These are phyloP conservation scores for Tachina lurida DNA, from an alignment of 2,888 invertebrate species.

Conservation along the genomic window DNA sequence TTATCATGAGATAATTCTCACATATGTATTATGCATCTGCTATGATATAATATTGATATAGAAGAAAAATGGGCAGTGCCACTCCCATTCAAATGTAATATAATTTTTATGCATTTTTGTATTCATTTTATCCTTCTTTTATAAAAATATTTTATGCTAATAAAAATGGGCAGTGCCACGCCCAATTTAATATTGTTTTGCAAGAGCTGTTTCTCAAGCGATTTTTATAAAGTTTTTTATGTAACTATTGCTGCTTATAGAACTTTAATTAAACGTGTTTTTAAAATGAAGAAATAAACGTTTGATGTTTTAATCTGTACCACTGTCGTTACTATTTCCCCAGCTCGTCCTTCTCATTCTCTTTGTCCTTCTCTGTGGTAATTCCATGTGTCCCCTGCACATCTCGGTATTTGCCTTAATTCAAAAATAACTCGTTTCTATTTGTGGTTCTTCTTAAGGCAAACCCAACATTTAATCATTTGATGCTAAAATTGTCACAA, in stretches of 20 bases:
- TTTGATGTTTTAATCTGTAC: neutral
- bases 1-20: too few relatives aligned
- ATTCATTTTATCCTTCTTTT: too few relatives aligned
- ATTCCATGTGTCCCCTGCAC: constrained; percentile 18
- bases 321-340: constrained; percentile 1
- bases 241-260: neutral
- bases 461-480: constrained; percentile 56
- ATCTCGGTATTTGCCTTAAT: constrained; percentile 47
- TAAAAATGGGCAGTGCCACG: too few relatives aligned
- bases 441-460: constrained; percentile 62
- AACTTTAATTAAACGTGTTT: neutral
- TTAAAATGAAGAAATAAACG: neutral
- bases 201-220: too few relatives aligned
- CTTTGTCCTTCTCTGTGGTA: neutral
- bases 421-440: constrained; percentile 63
- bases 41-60: too few relatives aligned
- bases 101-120: too few relatives aligned
- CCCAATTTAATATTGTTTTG: too few relatives aligned
- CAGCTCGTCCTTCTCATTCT: neutral
- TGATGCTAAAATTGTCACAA: constrained; percentile 51
- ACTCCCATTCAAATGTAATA: too few relatives aligned
- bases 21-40: too few relatives aligned
- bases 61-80: too few relatives aligned
- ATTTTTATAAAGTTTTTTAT: too few relatives aligned
- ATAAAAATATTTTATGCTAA: too few relatives aligned